A percentile compares a stretch with the other conserved stretches of the same genome.
phyloP scores from a whole-genome alignment of 2,113 vertebrate genomes.

The Ammospiza nelsoni region DNA sequence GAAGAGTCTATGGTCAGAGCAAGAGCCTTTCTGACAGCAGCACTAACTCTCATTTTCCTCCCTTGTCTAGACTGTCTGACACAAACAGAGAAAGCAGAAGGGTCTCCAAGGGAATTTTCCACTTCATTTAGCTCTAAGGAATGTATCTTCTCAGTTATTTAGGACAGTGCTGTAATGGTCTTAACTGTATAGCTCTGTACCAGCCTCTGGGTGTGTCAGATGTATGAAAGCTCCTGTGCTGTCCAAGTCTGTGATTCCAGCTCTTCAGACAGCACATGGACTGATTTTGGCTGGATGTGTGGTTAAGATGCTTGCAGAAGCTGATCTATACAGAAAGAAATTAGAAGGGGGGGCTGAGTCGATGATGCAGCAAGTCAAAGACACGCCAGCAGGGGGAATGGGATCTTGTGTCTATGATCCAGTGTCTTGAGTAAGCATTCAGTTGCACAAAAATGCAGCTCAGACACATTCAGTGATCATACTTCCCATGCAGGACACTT shows the following conservation, averaged over 20 bases:
- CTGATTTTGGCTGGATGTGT: background rate
- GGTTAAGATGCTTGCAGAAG: background rate
- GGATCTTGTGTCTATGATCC: background rate
- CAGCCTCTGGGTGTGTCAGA: constrained; percentile 19
- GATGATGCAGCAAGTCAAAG: background rate
- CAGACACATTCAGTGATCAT: background rate
- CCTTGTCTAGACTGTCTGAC: constrained; percentile 26
- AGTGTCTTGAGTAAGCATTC: background rate
- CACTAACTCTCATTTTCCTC: background rate
- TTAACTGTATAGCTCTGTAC: constrained; percentile 21
- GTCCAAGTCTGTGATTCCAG: constrained; percentile 5
- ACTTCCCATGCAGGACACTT: background rate
- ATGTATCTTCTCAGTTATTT: constrained; percentile 28
- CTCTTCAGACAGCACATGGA: background rate
- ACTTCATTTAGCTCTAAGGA: constrained; percentile 30
- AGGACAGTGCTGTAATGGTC: constrained; percentile 8
- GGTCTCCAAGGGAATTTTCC: constrained; percentile 46
- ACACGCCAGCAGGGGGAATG: background rate
- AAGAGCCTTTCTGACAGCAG: background rate
- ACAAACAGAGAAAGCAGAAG: constrained; percentile 17
- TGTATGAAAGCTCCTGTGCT: background rate
- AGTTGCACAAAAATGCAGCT: background rate
- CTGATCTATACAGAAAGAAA: background rate
- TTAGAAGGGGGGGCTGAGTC: background rate
- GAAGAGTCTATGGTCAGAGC: background rate